A percentile compares a stretch with the other conserved stretches of the same genome.
Conservation (phyloP, 2,113 vertebrate species). For the Seriola rivoliana region DNA sequence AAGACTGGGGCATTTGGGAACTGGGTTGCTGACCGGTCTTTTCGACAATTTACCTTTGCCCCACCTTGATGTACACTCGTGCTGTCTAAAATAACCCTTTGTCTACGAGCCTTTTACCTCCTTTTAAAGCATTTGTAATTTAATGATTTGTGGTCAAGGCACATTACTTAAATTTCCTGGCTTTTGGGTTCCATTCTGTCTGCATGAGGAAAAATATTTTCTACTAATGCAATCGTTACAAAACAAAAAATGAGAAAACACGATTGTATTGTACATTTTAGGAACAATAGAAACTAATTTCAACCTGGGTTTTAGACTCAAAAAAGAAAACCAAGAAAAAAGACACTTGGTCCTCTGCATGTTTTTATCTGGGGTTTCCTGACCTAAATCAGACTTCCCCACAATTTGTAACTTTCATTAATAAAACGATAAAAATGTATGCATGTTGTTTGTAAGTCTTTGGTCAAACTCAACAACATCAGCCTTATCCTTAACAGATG, state of each 20-base stretch:
- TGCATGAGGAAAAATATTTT: background rate
- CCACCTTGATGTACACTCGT: conserved; percentile 8
- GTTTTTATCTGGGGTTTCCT: too few species aligned
- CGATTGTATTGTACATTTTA: background rate
- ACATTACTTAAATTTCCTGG: conserved; percentile 6
- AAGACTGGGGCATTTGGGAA: conserved; percentile 26
- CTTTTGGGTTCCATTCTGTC: conserved; percentile 3
- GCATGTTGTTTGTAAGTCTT: background rate
- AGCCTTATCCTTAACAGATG: background rate
- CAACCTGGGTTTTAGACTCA: too few species aligned
- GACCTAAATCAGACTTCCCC: background rate
- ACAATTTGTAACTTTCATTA: background rate
- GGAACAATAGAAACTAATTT: background rate
- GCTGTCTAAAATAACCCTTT: background rate
- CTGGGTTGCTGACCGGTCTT: conserved; percentile 6
- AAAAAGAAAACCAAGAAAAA: background rate
- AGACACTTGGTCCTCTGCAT: background rate
- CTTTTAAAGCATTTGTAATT: background rate
- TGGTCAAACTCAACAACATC: background rate
- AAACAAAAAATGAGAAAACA: background rate
- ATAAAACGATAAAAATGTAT: background rate
- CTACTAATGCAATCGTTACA: background rate
- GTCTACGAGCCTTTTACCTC: background rate
- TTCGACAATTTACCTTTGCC: conserved; percentile 46
- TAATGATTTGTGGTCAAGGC: conserved; percentile 1